Conservation (phyloP, 2,888 invertebrate species). For the Conchocele bisecta region DNA sequence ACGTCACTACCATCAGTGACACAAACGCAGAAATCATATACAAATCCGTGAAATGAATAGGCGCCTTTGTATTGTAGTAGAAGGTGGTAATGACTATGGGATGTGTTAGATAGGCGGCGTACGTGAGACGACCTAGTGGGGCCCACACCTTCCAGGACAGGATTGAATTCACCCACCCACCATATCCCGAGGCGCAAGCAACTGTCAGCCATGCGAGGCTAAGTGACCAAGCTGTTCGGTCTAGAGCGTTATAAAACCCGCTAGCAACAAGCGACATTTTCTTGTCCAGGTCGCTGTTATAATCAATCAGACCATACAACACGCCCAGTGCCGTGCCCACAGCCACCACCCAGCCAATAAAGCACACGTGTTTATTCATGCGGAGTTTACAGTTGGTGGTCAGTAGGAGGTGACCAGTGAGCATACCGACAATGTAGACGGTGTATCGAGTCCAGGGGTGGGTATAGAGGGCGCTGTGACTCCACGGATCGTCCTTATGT, state of each 20-base stretch:
- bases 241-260: conserved; percentile 81
- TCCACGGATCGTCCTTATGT: conserved; percentile 43
- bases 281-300: conserved; percentile 62
- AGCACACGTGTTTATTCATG: conserved; percentile 48
- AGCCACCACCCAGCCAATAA: conserved; percentile 72
- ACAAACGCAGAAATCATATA: conserved; percentile 44
- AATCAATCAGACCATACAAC: conserved; percentile 75
- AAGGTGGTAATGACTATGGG: conserved; percentile 64
- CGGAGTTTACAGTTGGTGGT: conserved; percentile 57
- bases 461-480: conserved; percentile 71
- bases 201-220: conserved; percentile 84
- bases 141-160: conserved; percentile 92
- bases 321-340: conserved; percentile 62
- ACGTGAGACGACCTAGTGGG: conserved; percentile 95
- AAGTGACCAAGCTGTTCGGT: conserved; percentile 83
- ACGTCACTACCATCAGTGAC: conserved; percentile 46
- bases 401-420: conserved; percentile 80
- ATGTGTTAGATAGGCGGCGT: conserved; percentile 92
- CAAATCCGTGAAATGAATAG: conserved; percentile 46
- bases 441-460: conserved; percentile 82
- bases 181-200: conserved; percentile 83
- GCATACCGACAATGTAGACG: conserved; percentile 83
- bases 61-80: conserved; percentile 25
- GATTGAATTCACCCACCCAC: conserved; percentile 89
- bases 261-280: conserved; percentile 60